phyloP scores from a whole-genome alignment of 2,888 invertebrate species.

The Hirtodrosophila confusa region DNA sequence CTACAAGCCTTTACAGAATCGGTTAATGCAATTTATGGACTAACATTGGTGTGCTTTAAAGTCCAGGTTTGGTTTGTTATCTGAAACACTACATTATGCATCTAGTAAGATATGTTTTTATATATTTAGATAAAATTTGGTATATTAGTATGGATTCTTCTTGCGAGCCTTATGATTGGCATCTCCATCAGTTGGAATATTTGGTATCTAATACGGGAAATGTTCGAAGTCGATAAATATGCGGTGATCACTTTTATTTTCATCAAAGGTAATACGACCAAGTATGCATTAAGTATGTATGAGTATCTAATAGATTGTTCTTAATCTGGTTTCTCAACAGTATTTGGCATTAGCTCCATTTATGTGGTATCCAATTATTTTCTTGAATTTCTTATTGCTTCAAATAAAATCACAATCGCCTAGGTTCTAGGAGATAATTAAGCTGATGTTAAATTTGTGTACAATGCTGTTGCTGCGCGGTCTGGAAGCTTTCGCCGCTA shows the following conservation, averaged over 20 bases:
- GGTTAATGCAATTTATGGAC: conserved; percentile 23
- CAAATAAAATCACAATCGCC: not conserved
- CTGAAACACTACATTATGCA: too few species aligned
- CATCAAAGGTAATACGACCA: conserved; percentile 22
- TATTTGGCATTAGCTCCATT: conserved; percentile 11
- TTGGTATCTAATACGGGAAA: not conserved
- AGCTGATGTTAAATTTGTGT: not conserved
- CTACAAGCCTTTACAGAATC: conserved; percentile 3
- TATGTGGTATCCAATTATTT: conserved; percentile 34
- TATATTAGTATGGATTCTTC: conserved; percentile 14
- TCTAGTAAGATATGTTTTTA: not conserved
- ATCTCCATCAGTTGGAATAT: conserved; percentile 14
- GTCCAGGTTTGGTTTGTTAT: conserved; percentile 17
- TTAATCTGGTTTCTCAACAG: not conserved
- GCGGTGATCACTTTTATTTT: conserved; percentile 17
- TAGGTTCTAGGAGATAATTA: not conserved
- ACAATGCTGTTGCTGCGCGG: not conserved
- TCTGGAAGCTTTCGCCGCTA: not conserved
- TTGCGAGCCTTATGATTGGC: conserved; percentile 2
- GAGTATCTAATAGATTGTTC: too few species aligned
- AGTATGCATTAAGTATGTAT: not conserved
- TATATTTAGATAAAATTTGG: conserved; percentile 5
- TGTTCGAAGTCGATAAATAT: conserved; percentile 17
- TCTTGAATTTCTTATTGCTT: conserved; percentile 1
- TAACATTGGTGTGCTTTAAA: conserved; percentile 29